Evolutionary conservation across 1,140 invertebrate species (phyloP).

Genomic region (Drosophila ogumai): DNA sequence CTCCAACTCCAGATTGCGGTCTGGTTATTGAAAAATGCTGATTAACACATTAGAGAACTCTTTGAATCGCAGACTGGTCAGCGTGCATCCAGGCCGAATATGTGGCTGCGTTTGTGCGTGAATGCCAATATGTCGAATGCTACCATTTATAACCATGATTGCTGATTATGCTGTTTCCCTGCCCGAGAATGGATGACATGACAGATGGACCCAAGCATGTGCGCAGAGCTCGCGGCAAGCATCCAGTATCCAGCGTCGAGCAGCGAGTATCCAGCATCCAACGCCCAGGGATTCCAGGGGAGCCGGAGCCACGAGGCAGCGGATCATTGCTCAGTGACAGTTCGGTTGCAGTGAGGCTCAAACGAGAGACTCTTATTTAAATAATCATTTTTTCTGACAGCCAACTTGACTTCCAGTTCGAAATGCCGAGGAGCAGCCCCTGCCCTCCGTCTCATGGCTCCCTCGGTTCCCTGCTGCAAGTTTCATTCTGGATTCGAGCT

Average conservation of each 20-base stretch:
- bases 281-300: slow-evolving; percentile 35
- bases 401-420: slow-evolving; percentile 85
- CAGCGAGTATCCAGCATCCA: slow-evolving; percentile 22
- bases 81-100: slow-evolving; percentile 14
- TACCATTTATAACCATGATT: slow-evolving; percentile 84
- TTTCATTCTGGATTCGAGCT: slow-evolving; percentile 62
- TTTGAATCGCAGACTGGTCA: slow-evolving; percentile 59
- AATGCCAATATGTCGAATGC: slow-evolving; percentile 84
- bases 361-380: slow-evolving; percentile 82
- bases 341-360: slow-evolving; percentile 74
- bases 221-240: slow-evolving; percentile 58
- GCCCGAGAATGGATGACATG: slow-evolving; percentile 84
- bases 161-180: slow-evolving; percentile 84
- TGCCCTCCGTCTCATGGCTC: slow-evolving; percentile 8
- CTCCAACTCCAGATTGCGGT: slow-evolving; percentile 24
- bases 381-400: slow-evolving; percentile 85
- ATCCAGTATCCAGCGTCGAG: slow-evolving; percentile 9
- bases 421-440: slow-evolving; percentile 51
- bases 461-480: slow-evolving; percentile 24
- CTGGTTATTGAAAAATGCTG: slow-evolving; percentile 82
- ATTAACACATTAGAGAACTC: slow-evolving; percentile 79
- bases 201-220: slow-evolving; percentile 81
- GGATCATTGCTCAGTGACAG: slow-evolving; percentile 70
- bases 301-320: slow-evolving; percentile 39
- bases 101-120: slow-evolving; percentile 45